Percentiles rank a stretch among this genome's conserved stretches.
These are phyloP conservation scores for Hirundo rustica DNA, from an alignment of 2,797 vertebrate species.

Conservation along the genomic window DNA sequence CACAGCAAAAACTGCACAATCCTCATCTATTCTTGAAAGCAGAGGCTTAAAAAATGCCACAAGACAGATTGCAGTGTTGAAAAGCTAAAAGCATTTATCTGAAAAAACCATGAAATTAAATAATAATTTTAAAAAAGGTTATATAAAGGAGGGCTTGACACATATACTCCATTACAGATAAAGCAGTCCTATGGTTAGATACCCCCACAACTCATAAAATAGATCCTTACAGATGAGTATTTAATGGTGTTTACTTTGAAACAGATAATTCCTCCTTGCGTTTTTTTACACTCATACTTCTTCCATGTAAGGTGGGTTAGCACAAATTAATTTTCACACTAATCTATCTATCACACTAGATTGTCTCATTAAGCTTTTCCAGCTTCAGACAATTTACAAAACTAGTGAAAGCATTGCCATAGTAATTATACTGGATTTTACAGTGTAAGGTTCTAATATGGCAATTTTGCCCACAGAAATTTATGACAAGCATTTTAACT, in stretches of 20 bases:
- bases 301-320: neutral
- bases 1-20: neutral
- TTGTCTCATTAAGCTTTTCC: neutral
- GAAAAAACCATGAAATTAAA: neutral
- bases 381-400: neutral
- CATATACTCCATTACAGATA: neutral
- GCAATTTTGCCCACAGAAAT: neutral
- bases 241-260: neutral
- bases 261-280: neutral
- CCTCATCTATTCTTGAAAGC: neutral
- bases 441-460: neutral
- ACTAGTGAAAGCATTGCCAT: neutral
- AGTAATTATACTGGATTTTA: neutral
- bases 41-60: neutral
- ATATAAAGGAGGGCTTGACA: neutral
- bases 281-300: neutral
- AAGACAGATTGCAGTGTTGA: neutral
- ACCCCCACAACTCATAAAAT: neutral
- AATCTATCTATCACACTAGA: neutral
- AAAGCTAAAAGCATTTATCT: neutral
- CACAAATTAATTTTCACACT: slow-evolving; percentile 26
- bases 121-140: neutral
- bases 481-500: neutral
- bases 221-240: neutral
- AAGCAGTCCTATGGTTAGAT: neutral